These are phyloP conservation scores for Lasioglossum leucozonium DNA, from an alignment of 2,888 invertebrate genomes.

Conservation along the genomic window DNA sequence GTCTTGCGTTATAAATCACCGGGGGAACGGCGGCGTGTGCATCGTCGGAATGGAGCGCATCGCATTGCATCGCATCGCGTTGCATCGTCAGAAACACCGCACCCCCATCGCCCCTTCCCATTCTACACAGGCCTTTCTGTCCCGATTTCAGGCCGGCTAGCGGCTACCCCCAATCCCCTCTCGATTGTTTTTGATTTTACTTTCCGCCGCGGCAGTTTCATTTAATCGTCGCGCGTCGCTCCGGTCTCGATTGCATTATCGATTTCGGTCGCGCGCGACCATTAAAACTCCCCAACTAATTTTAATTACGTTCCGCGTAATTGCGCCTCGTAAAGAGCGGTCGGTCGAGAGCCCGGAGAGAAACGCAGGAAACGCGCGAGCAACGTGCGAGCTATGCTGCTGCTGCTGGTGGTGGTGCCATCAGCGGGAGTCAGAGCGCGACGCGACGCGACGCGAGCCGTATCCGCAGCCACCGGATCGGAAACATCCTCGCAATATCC, in stretches of 20 bases:
- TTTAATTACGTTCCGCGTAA: slow-evolving; percentile 46
- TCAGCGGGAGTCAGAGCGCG: not conserved
- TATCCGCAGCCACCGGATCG: not conserved
- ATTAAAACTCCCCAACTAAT: slow-evolving; percentile 39
- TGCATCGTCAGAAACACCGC: no score
- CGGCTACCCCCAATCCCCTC: not conserved
- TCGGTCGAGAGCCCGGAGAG: slow-evolving; percentile 1
- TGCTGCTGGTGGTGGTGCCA: not conserved
- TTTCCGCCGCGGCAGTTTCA: slow-evolving; percentile 8
- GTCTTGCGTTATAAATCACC: slow-evolving; percentile 46
- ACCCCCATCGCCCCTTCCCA: no score
- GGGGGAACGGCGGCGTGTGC: not conserved
- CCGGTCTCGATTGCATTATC: slow-evolving; percentile 28
- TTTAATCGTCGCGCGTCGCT: slow-evolving; percentile 34
- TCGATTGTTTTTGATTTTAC: slow-evolving; percentile 29
- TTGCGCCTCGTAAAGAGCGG: slow-evolving; percentile 32
- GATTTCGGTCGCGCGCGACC: slow-evolving; percentile 34
- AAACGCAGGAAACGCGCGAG: not conserved
- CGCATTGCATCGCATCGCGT: not conserved
- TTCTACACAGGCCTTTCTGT: not conserved
- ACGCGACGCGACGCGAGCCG: not conserved
- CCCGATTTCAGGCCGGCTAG: not conserved
- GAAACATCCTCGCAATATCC: slow-evolving; percentile 50
- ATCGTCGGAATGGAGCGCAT: not conserved
- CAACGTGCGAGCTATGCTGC: not conserved